A percentile compares a stretch with the other conserved stretches of the same genome.
phyloP scores from a whole-genome alignment of 2,888 invertebrate genomes.

The Nemapogon koenigi region DNA sequence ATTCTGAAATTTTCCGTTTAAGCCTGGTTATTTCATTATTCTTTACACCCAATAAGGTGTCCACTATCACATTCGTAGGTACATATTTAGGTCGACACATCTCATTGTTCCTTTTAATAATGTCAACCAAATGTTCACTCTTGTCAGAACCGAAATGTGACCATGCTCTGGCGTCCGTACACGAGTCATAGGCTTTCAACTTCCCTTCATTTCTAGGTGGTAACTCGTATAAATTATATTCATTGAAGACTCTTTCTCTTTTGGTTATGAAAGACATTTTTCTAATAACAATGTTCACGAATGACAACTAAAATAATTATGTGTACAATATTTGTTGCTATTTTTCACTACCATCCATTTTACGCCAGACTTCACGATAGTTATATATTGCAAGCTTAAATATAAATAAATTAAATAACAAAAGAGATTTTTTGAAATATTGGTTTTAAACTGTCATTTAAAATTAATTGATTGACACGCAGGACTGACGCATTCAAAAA shows the following conservation, averaged over 20 bases:
- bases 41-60: slow-evolving; percentile 49
- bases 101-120: slow-evolving; percentile 53
- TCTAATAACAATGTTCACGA: background rate
- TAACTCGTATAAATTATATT: slow-evolving; percentile 44
- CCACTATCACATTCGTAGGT: slow-evolving; percentile 48
- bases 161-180: slow-evolving; percentile 66
- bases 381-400: background rate
- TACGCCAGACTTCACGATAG: slow-evolving; percentile 28
- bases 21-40: slow-evolving; percentile 56
- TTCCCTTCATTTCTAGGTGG: slow-evolving; percentile 60
- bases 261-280: slow-evolving; percentile 58
- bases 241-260: slow-evolving; percentile 52
- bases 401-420: slow-evolving; percentile 16
- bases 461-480: too few species aligned
- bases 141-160: slow-evolving; percentile 60
- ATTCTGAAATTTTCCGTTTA: slow-evolving; percentile 48
- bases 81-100: slow-evolving; percentile 40
- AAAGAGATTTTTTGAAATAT: slow-evolving; percentile 37
- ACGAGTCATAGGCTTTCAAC: slow-evolving; percentile 60
- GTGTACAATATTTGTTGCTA: slow-evolving; percentile 18
- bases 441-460: slow-evolving; percentile 36
- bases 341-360: slow-evolving; percentile 44
- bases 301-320: background rate
- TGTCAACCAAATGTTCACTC: slow-evolving; percentile 62
- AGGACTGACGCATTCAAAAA: too few species aligned